A percentile compares a stretch with the other conserved stretches of the same genome.
Conservation (phyloP, 2,113 vertebrate genomes). For the Gavialis gangeticus region DNA sequence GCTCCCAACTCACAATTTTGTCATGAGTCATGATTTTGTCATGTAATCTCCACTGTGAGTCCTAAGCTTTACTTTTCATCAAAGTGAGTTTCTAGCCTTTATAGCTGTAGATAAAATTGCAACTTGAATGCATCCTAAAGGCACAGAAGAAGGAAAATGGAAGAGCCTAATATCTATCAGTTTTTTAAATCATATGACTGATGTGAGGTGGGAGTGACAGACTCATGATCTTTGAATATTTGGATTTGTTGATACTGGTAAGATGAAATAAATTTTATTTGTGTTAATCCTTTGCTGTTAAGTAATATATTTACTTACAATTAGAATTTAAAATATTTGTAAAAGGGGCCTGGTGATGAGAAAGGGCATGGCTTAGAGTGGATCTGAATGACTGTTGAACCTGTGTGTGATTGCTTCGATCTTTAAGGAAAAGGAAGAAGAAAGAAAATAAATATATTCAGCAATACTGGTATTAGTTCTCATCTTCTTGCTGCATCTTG, state of each 20-base stretch:
- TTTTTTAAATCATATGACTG: not conserved
- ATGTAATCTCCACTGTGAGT: not conserved
- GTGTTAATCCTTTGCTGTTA: not conserved
- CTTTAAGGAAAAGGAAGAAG: not conserved
- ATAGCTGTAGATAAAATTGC: not conserved
- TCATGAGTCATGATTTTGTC: not conserved
- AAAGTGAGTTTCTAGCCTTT: not conserved
- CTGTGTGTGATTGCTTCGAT: not conserved
- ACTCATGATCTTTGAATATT: not conserved
- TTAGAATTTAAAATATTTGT: not conserved
- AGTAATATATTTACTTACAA: not conserved
- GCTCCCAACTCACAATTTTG: not conserved
- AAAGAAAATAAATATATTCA: not conserved
- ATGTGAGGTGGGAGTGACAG: not conserved
- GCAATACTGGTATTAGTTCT: not conserved
- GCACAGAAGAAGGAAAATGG: not conserved
- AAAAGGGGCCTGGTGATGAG: not conserved
- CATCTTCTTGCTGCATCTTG: rapidly evolving
- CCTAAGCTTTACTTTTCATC: not conserved
- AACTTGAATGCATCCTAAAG: not conserved
- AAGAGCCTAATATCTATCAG: not conserved
- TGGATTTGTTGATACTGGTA: not conserved
- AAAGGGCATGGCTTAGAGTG: not conserved
- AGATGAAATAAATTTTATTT: not conserved
- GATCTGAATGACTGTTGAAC: not conserved